phyloP scores from a whole-genome alignment of 2,113 vertebrate species.

The Hydropotes inermis region DNA sequence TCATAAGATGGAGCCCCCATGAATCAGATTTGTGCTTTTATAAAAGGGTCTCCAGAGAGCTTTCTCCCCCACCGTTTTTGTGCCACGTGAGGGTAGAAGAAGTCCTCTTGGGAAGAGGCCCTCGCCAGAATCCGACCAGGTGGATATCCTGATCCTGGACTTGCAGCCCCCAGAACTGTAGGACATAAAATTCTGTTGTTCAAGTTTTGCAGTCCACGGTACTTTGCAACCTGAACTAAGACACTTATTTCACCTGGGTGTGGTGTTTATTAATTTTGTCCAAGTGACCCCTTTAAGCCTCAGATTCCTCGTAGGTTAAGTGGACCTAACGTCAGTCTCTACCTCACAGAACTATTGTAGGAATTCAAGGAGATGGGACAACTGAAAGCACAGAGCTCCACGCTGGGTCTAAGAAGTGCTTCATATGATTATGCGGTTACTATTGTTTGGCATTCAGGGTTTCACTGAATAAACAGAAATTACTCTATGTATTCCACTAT shows the following conservation, averaged over 20 bases:
- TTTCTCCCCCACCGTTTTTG: rapidly evolving
- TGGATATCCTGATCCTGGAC: background rate
- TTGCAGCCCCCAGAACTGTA: background rate
- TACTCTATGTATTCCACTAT: background rate
- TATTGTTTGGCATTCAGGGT: background rate
- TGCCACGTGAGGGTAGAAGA: background rate
- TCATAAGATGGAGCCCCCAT: background rate
- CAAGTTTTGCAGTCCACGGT: background rate
- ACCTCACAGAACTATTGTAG: background rate
- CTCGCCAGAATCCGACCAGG: background rate
- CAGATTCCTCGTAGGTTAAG: background rate
- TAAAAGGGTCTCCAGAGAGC: background rate
- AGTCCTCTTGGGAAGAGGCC: background rate
- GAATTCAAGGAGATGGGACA: background rate
- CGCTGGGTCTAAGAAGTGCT: background rate
- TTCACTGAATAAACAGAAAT: background rate
- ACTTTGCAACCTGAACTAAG: background rate
- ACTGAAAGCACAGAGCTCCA: rapidly evolving
- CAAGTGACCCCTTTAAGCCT: background rate
- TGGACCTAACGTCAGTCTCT: no score
- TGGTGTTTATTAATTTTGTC: background rate
- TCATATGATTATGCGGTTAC: background rate
- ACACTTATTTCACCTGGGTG: background rate
- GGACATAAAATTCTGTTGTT: background rate
- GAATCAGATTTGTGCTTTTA: background rate